Percentiles rank a stretch among this genome's conserved stretches.
These are phyloP conservation scores for Trichonephila inaurata DNA, from an alignment of 1,140 invertebrate species.

Conservation along the genomic window DNA sequence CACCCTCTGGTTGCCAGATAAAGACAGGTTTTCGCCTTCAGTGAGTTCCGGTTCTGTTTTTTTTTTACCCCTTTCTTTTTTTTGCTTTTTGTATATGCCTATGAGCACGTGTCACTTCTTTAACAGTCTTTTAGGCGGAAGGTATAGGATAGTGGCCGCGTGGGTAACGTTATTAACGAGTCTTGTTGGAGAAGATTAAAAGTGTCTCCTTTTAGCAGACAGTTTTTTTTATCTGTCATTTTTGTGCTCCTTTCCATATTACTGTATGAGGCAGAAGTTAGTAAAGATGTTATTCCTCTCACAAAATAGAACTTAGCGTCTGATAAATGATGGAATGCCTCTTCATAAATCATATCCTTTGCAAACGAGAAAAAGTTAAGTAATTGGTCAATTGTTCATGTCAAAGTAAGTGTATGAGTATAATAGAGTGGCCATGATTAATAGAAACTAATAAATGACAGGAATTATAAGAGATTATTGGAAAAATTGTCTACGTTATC, in stretches of 20 bases:
- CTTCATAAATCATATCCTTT: neutral
- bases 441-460: no score
- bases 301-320: neutral
- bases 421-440: no score
- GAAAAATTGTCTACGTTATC: no score
- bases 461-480: no score
- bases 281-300: neutral
- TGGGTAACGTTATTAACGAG: neutral
- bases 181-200: neutral
- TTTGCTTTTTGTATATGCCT: neutral
- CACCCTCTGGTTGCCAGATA: constrained; percentile 19
- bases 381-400: no score
- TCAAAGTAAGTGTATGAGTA: no score
- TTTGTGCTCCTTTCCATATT: neutral
- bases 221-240: neutral
- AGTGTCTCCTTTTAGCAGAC: neutral
- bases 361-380: no score
- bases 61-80: neutral
- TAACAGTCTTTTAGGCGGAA: neutral
- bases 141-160: neutral
- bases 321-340: neutral
- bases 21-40: constrained; percentile 15
- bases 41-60: constrained; percentile 21
- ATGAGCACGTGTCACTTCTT: constrained; percentile 29
- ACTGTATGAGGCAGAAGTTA: neutral